These are phyloP conservation scores for Plodia interpunctella DNA, from an alignment of 1,140 invertebrate species.

Conservation along the genomic window DNA sequence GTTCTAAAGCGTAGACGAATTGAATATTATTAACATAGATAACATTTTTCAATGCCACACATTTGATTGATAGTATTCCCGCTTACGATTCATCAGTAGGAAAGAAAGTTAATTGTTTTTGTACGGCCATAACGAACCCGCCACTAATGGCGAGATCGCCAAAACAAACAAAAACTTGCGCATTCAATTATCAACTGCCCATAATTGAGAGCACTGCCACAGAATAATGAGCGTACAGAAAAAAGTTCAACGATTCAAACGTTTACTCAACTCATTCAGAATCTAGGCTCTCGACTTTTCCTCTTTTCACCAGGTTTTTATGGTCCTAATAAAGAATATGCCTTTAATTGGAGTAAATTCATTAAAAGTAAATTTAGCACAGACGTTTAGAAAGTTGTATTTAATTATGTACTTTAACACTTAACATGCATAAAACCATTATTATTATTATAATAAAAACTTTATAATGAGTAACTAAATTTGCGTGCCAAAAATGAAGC, in stretches of 20 bases:
- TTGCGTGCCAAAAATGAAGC: no score
- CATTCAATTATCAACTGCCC: conserved; percentile 21
- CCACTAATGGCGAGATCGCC: conserved; percentile 8
- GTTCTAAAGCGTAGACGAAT: background rate
- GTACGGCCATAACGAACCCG: background rate
- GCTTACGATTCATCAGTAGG: background rate
- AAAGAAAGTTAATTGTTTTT: conserved; percentile 1
- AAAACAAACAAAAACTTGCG: conserved; percentile 14
- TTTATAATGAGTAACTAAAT: no score
- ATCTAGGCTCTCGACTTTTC: background rate
- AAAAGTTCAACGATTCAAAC: background rate
- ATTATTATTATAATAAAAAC: no score
- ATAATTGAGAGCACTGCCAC: conserved; percentile 5
- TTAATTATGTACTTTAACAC: no score
- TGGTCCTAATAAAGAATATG: no score
- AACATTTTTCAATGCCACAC: background rate
- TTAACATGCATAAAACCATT: no score
- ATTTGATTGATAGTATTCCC: background rate
- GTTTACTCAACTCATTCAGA: background rate
- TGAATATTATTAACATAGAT: background rate
- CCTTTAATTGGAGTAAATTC: no score
- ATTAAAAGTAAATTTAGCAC: no score
- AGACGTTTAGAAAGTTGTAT: no score
- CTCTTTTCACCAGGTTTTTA: background rate
- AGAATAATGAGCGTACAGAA: conserved; percentile 1